A percentile compares a stretch with the other conserved stretches of the same genome.
Conservation (phyloP, 1,140 invertebrate species). For the Diplogasteroides magnus region DNA sequence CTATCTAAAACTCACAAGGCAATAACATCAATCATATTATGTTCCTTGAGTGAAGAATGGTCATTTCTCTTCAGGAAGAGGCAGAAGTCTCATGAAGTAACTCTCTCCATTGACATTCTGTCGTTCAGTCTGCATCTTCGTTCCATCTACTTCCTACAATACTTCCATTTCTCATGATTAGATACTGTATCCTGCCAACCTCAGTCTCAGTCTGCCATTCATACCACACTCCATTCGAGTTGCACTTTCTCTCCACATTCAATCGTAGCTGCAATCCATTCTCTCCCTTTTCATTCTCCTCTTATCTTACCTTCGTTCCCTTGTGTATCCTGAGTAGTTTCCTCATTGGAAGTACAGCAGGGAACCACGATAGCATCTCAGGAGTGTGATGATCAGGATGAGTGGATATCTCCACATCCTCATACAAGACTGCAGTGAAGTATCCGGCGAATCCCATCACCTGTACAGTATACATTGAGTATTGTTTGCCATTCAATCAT, state of each 20-base stretch:
- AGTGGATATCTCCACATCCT: conserved; percentile 24
- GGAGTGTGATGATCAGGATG: conserved; percentile 17
- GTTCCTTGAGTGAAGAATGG: too few species aligned
- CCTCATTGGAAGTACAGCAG: conserved; percentile 44
- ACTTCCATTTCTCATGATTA: too few species aligned
- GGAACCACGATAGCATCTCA: conserved; percentile 47
- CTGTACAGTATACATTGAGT: conserved; percentile 15
- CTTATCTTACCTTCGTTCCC: conserved; percentile 27
- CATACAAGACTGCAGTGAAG: conserved; percentile 41
- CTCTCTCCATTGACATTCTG: conserved; percentile 42
- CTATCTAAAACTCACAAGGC: too few species aligned
- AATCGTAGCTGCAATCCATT: conserved; percentile 31
- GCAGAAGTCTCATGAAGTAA: conserved; percentile 46
- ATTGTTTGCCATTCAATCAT: too few species aligned
- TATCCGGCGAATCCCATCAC: conserved; percentile 51
- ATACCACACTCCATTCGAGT: conserved; percentile 45
- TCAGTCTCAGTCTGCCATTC: conserved; percentile 40
- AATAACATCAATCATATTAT: too few species aligned
- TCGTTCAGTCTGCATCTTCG: conserved; percentile 28
- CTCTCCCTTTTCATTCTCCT: too few species aligned
- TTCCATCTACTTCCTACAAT: too few species aligned
- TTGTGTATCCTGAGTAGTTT: conserved; percentile 29
- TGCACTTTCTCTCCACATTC: conserved; percentile 36
- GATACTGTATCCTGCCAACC: conserved; percentile 10
- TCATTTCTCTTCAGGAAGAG: too few species aligned